Evolutionary conservation across 2,888 invertebrate genomes (phyloP), one percentile per base, ranked within the genome.

Genomic region (Eucera pruinosa): DNA sequence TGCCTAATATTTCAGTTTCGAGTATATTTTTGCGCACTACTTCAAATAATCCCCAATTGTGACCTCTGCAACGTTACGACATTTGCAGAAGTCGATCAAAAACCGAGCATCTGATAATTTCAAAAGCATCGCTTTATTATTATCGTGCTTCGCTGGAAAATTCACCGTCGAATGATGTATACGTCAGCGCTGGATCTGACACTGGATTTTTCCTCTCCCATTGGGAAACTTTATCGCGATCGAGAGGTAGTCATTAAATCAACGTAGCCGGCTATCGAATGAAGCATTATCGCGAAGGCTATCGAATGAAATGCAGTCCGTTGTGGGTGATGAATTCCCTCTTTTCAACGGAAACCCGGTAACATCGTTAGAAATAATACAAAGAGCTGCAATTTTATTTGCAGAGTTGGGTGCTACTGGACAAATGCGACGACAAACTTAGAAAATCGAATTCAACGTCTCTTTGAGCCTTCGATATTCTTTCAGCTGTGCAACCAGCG

Each of bases 341-440:
- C 41, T n/a, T 50, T 50, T 43, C 39, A n/a, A 6, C 3, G 13
- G 13, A 2, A 4, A 11, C 30, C 11, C 7, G 47, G 25, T 4
- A 50, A 50, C 27, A 6, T 18, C 33, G 33, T 58, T 58, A 47
- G 18, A 18, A 41, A 39, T 41, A n/a, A 18, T n/a, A 33, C 13
- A 68, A 30, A 30, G n/a, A 41, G 41, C 39, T 48, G 39, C n/a
- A 23, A 39, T 13, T 41, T 50, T 50, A 39, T 68, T 50, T 61
- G 30, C 23, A 23, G 39, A 61, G 18, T n/a, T 3, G 39, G 41
- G 25, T n/a, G 47, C 15, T 36, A 15, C 15, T 18, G 11, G 20
- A 15, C 20, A 58, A 68, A 68, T 68, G 48, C 41, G 18, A 68
- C 18, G 39, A 15, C 30, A 68, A 61, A 68, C 39, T 61, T 41